These are phyloP conservation scores for Corvus cornix DNA, from an alignment of 2,113 vertebrate species.

Conservation along the genomic window DNA sequence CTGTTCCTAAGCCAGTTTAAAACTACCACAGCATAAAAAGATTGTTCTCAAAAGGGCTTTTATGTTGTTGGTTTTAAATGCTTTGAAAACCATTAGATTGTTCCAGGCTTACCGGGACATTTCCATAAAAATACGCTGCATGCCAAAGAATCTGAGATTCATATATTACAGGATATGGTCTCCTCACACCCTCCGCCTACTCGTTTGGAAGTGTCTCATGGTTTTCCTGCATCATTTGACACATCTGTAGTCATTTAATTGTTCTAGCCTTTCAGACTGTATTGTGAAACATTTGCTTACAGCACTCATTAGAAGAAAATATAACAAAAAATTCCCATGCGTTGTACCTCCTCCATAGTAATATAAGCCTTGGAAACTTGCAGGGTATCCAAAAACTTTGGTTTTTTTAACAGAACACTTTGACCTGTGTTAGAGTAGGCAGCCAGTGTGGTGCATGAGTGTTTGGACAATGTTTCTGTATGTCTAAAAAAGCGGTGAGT, in stretches of 20 bases:
- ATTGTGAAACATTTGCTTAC: constrained; percentile 64
- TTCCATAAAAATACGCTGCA: constrained; percentile 54
- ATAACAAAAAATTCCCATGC: constrained; percentile 33
- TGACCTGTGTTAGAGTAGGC: not conserved
- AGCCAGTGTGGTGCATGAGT: not conserved
- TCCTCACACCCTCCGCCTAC: constrained; percentile 63
- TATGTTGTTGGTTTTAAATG: constrained; percentile 24
- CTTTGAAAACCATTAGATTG: constrained; percentile 40
- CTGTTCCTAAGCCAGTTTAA: not conserved
- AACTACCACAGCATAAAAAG: not conserved
- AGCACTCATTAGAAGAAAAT: constrained; percentile 59
- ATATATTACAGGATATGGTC: constrained; percentile 67
- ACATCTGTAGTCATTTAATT: constrained; percentile 70
- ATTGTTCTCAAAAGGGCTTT: not conserved
- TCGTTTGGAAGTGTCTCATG: constrained; percentile 64
- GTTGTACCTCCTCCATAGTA: constrained; percentile 19
- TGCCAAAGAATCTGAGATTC: constrained; percentile 61
- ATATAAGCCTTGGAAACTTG: constrained; percentile 36
- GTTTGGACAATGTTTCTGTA: not conserved
- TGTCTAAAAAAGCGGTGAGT: not conserved
- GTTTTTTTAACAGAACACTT: not conserved
- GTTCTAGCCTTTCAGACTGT: constrained; percentile 57
- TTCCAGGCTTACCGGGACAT: constrained; percentile 47
- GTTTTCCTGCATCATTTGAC: constrained; percentile 65
- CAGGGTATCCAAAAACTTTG: not conserved